Base-by-base conservation (phyloP, 2,797 vertebrate species). In the Odontamblyopus lacepedii region DNA sequence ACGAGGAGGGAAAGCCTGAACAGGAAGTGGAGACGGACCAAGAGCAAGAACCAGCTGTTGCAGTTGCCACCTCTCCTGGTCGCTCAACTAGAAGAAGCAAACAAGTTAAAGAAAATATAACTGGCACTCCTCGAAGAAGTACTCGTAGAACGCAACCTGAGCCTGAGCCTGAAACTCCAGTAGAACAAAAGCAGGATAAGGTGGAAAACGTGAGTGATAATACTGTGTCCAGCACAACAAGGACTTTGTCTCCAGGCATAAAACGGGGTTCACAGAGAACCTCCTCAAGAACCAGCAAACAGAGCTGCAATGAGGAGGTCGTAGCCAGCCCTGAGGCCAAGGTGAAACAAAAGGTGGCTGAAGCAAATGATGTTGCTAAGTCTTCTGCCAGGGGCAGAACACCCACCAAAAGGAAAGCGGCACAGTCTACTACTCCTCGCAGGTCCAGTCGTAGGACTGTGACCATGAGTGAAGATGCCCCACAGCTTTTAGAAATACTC, bases 91-190 rank as follows among this genome's bases (percentile, higher is more conserved):
- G 92, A 84, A 93, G 87, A 80, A 51, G 44, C 41, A 93, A 82
- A 78, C 87, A 55, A 68, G 88, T 77, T 51, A 77, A 67, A 66
- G 91, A 90, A 41, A 57, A 66, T 41, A 83, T 67, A 35, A 76
- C 83, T 4, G 78, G 61, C 73, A 92, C 92, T 75, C 93, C 93
- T 55, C 90, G 92, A 16, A 93, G 93, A 86, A 95, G 91, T 55
- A 69, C 85, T 63, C 95, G 91, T 76, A 96, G 88, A 75, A 18
- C 74, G 23, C 81, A 70, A 75, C 70, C 77, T 41, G 73, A 63
- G 30, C 77, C 77, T 6, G 83, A 74, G 69, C 83, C 82, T 0
- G 51, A 61, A 26, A 5, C 5, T 38, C 30, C n/a, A 35, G 7
- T 5, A 63, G 15, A 84, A 30, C 55, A 48, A 59, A 78, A 65